Percentiles rank a stretch among this genome's conserved stretches.
These are phyloP conservation scores for Sebastes matsubarae DNA, from an alignment of 2,797 vertebrate genomes.

Conservation along the genomic window DNA sequence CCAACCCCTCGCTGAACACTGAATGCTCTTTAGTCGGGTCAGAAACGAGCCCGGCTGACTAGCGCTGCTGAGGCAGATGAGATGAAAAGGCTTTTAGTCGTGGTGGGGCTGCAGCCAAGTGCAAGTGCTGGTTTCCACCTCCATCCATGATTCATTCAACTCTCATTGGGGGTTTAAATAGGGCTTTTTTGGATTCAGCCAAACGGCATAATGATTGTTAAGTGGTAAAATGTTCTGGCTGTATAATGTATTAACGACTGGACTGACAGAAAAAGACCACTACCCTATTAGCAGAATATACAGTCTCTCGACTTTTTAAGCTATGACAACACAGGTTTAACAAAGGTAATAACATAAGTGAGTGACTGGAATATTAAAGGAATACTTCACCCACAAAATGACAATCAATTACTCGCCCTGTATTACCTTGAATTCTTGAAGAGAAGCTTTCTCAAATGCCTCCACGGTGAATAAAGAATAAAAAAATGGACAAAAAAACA, in stretches of 20 bases:
- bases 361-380: neutral
- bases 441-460: neutral
- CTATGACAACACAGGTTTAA: neutral
- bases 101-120: conserved; percentile 16
- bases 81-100: conserved; percentile 41
- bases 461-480: rapidly evolving
- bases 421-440: neutral
- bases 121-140: conserved; percentile 27
- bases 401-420: neutral
- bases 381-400: neutral
- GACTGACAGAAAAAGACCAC: neutral
- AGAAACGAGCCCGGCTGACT: conserved; percentile 39
- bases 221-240: neutral
- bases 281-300: neutral
- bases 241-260: neutral
- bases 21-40: conserved; percentile 61
- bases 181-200: neutral
- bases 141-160: conserved; percentile 13
- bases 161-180: neutral
- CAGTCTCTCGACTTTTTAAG: neutral
- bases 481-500: neutral
- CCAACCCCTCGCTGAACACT: conserved; percentile 49
- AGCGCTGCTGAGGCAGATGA: conserved; percentile 36
- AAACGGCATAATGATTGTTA: neutral
- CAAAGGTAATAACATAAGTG: neutral